Conservation (phyloP, 2,888 invertebrate species). For the Augochlorella aurata region DNA sequence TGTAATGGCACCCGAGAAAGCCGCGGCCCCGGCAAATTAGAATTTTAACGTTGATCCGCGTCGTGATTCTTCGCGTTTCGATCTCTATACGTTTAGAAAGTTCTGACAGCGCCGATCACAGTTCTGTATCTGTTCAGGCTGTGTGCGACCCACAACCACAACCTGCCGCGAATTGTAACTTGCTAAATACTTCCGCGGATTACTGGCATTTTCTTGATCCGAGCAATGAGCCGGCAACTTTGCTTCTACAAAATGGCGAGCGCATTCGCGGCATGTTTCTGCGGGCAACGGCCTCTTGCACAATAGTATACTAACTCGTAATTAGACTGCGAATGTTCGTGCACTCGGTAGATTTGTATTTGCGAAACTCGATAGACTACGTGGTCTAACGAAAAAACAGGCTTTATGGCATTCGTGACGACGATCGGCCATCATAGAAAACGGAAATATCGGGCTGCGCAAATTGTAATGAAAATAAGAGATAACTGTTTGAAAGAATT, state of each 20-base stretch:
- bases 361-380: neutral
- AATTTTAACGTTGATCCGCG: conserved; percentile 15
- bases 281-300: neutral
- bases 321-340: neutral
- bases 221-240: neutral
- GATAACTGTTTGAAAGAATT: too few relatives aligned
- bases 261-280: neutral
- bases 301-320: neutral
- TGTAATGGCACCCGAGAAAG: conserved; percentile 3
- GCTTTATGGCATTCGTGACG: too few relatives aligned
- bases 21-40: conserved; percentile 9
- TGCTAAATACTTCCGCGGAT: conserved; percentile 41
- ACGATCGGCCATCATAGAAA: too few relatives aligned
- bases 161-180: conserved; percentile 20
- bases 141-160: conserved; percentile 14
- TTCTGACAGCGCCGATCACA: conserved; percentile 22
- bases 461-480: too few relatives aligned
- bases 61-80: neutral
- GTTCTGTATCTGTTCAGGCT: conserved; percentile 11
- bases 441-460: too few relatives aligned
- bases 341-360: neutral
- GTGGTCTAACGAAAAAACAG: too few relatives aligned
- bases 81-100: conserved; percentile 37
- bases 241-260: neutral
- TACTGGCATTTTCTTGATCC: conserved; percentile 11